Percentiles rank a stretch among this genome's conserved stretches.
These are phyloP conservation scores for Trichomycterus rosablanca DNA, from an alignment of 2,113 vertebrate species.

Conservation along the genomic window DNA sequence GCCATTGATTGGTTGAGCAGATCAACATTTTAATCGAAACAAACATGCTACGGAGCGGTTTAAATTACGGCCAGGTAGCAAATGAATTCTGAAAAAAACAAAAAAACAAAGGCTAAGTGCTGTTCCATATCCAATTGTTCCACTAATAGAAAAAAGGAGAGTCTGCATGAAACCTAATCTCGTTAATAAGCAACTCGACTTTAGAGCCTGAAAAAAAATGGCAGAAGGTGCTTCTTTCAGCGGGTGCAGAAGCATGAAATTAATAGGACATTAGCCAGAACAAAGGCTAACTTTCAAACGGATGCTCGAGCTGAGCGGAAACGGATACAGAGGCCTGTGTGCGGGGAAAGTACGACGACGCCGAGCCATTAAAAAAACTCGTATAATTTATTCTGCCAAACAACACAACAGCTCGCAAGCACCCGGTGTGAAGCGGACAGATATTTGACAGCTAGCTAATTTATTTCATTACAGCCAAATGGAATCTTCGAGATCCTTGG, in stretches of 20 bases:
- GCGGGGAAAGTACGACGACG: slow-evolving; percentile 20
- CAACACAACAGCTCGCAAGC: slow-evolving; percentile 37
- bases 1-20: slow-evolving; percentile 11
- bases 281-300: slow-evolving; percentile 40
- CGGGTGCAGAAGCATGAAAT: slow-evolving; percentile 43
- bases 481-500: too few relatives aligned
- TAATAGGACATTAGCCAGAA: slow-evolving; percentile 45
- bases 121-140: slow-evolving; percentile 43
- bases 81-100: slow-evolving; percentile 29
- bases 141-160: slow-evolving; percentile 43
- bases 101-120: slow-evolving; percentile 24
- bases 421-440: too few relatives aligned
- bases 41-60: neutral
- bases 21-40: slow-evolving; percentile 4
- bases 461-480: too few relatives aligned
- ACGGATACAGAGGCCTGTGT: slow-evolving; percentile 1
- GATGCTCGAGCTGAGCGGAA: slow-evolving; percentile 20
- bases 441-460: too few relatives aligned
- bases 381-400: slow-evolving; percentile 40
- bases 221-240: slow-evolving; percentile 32
- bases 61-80: slow-evolving; percentile 16
- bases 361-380: slow-evolving; percentile 15
- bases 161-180: slow-evolving; percentile 40
- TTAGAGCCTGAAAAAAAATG: slow-evolving; percentile 19
- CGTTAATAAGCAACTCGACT: slow-evolving; percentile 42